Percentiles rank a stretch among this genome's conserved stretches.
phyloP scores from a whole-genome alignment of 2,113 vertebrate genomes.

The Enhydra lutris region DNA sequence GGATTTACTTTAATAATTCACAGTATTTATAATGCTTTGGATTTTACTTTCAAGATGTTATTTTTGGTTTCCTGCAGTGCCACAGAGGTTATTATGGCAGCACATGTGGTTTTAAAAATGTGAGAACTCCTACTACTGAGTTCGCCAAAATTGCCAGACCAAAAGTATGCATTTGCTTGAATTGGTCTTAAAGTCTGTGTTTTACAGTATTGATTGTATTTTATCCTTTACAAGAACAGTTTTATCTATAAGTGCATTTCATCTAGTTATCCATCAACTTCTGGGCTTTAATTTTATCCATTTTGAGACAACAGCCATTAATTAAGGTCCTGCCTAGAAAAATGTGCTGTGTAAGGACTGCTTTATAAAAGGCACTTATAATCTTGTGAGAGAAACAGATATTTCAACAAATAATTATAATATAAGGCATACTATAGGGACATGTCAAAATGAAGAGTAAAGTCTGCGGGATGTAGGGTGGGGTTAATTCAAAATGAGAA shows the following conservation, averaged over 20 bases:
- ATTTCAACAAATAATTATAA: not conserved
- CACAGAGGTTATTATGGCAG: slow-evolving; percentile 47
- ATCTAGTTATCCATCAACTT: not conserved
- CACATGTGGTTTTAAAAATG: slow-evolving; percentile 38
- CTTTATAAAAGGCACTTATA: not conserved
- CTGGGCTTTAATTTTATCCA: not conserved
- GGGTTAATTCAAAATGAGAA: not conserved
- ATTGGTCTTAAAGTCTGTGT: not conserved
- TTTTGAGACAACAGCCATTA: not conserved
- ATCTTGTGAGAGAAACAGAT: not conserved
- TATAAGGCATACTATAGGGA: not conserved
- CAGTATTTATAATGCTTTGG: not conserved
- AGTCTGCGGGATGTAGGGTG: not conserved
- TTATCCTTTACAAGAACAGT: not conserved
- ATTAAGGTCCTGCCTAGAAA: not conserved
- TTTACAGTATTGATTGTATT: slow-evolving; percentile 31
- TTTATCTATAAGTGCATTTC: not conserved
- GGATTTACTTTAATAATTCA: slow-evolving; percentile 46
- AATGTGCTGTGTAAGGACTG: not conserved
- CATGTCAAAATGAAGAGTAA: not conserved
- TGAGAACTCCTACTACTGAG: not conserved
- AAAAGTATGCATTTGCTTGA: slow-evolving; percentile 16
- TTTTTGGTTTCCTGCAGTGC: slow-evolving; percentile 57
- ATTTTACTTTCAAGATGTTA: slow-evolving; percentile 49
- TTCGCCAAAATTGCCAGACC: slow-evolving; percentile 40